Evolutionary conservation across 2,888 invertebrate genomes (phyloP).

Genomic region (Apodemia mormo): DNA sequence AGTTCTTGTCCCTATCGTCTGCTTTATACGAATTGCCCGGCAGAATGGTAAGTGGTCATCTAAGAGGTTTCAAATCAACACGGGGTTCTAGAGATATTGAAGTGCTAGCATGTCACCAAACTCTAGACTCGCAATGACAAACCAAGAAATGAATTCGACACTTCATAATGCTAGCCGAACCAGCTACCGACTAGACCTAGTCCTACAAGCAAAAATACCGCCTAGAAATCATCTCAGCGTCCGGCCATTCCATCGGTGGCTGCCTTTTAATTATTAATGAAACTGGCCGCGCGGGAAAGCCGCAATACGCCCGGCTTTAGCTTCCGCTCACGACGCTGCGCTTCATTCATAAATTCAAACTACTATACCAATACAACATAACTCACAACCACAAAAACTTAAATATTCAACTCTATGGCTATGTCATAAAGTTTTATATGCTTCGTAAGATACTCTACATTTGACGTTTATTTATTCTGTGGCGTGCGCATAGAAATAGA

Average conservation of each 20-base stretch:
- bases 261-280: constrained; percentile 81
- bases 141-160: too few species aligned
- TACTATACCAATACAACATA: constrained; percentile 44
- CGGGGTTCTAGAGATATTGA: too few species aligned
- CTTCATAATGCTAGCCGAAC: too few species aligned
- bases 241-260: constrained; percentile 77
- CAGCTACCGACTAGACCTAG: too few species aligned
- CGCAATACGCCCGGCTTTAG: constrained; percentile 73
- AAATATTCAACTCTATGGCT: constrained; percentile 51
- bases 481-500: constrained; percentile 65
- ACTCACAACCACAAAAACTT: constrained; percentile 39
- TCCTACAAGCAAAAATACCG: constrained; percentile 33
- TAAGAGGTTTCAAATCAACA: too few species aligned
- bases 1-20: too few species aligned
- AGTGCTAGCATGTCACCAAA: too few species aligned
- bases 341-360: constrained; percentile 78
- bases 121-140: too few species aligned
- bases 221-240: constrained; percentile 78
- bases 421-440: constrained; percentile 44
- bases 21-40: too few species aligned
- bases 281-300: constrained; percentile 78
- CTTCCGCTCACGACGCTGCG: constrained; percentile 79
- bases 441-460: constrained; percentile 26
- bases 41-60: too few species aligned
- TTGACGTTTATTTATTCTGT: constrained; percentile 37